These are phyloP conservation scores for Hippocampus abdominalis DNA, from an alignment of 2,113 vertebrate genomes.

Conservation along the genomic window DNA sequence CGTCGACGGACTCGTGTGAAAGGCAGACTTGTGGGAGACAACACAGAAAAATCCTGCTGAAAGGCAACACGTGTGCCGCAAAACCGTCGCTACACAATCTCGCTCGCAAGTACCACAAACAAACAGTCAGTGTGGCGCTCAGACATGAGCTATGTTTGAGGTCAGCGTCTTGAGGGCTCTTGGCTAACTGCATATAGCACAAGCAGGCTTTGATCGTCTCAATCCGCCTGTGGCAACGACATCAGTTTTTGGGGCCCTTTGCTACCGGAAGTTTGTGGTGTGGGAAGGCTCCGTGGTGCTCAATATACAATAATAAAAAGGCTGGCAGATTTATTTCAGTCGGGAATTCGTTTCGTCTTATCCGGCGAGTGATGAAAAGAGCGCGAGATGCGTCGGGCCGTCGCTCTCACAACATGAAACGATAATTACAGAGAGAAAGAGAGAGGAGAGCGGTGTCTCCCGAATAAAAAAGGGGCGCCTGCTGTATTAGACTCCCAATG, in stretches of 20 bases:
- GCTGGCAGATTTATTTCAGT: conserved; percentile 67
- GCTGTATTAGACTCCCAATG: conserved; percentile 59
- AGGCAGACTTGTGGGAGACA: background rate
- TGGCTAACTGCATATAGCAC: conserved; percentile 43
- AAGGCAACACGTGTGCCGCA: conserved; percentile 20
- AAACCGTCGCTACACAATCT: conserved; percentile 24
- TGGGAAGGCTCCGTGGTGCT: conserved; percentile 51
- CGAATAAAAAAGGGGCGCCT: conserved; percentile 62
- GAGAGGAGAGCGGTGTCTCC: conserved; percentile 62
- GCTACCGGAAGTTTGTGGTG: conserved; percentile 65
- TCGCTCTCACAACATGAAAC: conserved; percentile 62
- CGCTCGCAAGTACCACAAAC: conserved; percentile 30
- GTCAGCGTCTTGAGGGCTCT: conserved; percentile 36
- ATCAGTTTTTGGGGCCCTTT: conserved; percentile 39
- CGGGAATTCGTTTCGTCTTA: conserved; percentile 51
- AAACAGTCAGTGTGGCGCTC: conserved; percentile 27
- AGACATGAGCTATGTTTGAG: conserved; percentile 46
- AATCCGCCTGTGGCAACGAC: conserved; percentile 49
- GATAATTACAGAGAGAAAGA: conserved; percentile 73
- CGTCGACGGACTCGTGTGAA: background rate
- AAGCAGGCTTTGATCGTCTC: conserved; percentile 47
- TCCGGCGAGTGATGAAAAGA: conserved; percentile 34
- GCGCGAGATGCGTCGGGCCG: conserved; percentile 34
- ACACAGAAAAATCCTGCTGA: conserved; percentile 9
- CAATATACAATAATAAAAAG: conserved; percentile 74